Conservation (phyloP, 2,888 invertebrate genomes). For the Hetaerina titia region DNA sequence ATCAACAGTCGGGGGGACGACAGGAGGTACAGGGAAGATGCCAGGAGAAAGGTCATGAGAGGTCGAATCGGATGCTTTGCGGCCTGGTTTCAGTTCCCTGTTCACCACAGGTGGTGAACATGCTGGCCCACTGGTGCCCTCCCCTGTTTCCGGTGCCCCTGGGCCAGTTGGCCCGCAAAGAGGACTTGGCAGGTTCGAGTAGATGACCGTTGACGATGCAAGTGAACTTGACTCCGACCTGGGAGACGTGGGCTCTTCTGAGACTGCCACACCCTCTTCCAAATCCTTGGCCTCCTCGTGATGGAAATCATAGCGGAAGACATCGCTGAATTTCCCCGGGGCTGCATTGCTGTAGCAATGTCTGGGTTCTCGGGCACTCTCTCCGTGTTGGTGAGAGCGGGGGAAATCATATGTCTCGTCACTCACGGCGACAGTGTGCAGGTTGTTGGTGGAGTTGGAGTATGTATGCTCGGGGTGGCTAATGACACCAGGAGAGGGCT, state of each 20-base stretch:
- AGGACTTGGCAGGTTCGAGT: constrained; percentile 82
- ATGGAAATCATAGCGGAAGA: constrained; percentile 81
- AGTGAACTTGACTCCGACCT: constrained; percentile 70
- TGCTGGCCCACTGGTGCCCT: not conserved
- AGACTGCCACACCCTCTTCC: constrained; percentile 63
- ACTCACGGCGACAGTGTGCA: not conserved
- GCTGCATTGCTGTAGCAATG: constrained; percentile 84
- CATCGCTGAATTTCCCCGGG: constrained; percentile 76
- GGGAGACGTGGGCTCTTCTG: constrained; percentile 69
- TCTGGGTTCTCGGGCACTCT: constrained; percentile 73
- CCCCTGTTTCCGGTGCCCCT: not conserved
- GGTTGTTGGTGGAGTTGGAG: not conserved
- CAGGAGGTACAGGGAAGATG: constrained; percentile 71
- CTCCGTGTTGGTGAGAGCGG: constrained; percentile 80
- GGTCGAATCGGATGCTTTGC: constrained; percentile 66
- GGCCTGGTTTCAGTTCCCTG: constrained; percentile 67
- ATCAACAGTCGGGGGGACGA: constrained; percentile 84
- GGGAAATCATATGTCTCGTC: constrained; percentile 87
- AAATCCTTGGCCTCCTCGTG: constrained; percentile 74
- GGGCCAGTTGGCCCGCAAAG: constrained; percentile 6
- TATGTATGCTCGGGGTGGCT: not conserved
- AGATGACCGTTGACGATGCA: constrained; percentile 78
- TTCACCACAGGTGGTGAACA: constrained; percentile 60
- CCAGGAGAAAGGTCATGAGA: constrained; percentile 71
- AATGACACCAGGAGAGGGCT: constrained; percentile 47